These are phyloP conservation scores for Hirtodrosophila histrioides DNA, from an alignment of 2,888 invertebrate genomes.

Conservation along the genomic window DNA sequence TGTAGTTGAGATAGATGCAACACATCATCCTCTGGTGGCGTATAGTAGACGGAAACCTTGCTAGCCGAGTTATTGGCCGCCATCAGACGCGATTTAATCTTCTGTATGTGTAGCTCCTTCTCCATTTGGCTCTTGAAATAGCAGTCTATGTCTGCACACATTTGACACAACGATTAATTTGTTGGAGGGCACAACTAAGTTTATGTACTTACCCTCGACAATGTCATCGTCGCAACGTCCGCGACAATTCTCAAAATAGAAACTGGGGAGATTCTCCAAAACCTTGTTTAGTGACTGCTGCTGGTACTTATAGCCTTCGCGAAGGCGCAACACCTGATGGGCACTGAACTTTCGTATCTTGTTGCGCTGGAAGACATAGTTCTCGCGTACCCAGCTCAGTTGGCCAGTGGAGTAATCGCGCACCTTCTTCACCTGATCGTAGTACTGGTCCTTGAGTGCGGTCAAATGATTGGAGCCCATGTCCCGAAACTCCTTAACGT, in stretches of 20 bases:
- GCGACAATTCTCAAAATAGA: slow-evolving; percentile 97
- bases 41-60: slow-evolving; percentile 91
- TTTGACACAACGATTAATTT: no score
- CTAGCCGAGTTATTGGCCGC: slow-evolving; percentile 85
- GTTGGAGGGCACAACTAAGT: no score
- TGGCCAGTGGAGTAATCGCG: slow-evolving; percentile 96
- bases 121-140: slow-evolving; percentile 83
- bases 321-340: slow-evolving; percentile 93
- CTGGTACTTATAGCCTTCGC: slow-evolving; percentile 97
- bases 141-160: slow-evolving; percentile 82
- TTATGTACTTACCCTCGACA: slow-evolving; percentile 78
- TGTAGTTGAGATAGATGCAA: slow-evolving; percentile 75
- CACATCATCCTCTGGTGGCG: slow-evolving; percentile 86
- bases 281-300: slow-evolving; percentile 97
- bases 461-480: slow-evolving; percentile 95
- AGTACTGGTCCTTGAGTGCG: slow-evolving; percentile 94
- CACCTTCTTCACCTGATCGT: slow-evolving; percentile 96
- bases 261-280: slow-evolving; percentile 94
- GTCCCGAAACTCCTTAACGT: slow-evolving; percentile 94
- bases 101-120: slow-evolving; percentile 77
- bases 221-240: slow-evolving; percentile 88
- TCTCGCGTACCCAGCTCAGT: slow-evolving; percentile 96
- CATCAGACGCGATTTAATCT: slow-evolving; percentile 78
- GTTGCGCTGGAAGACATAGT: slow-evolving; percentile 97
- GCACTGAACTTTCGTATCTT: slow-evolving; percentile 97